Evolutionary conservation across 2,888 invertebrate species (phyloP).

Genomic region (Sympetrum striolatum): DNA sequence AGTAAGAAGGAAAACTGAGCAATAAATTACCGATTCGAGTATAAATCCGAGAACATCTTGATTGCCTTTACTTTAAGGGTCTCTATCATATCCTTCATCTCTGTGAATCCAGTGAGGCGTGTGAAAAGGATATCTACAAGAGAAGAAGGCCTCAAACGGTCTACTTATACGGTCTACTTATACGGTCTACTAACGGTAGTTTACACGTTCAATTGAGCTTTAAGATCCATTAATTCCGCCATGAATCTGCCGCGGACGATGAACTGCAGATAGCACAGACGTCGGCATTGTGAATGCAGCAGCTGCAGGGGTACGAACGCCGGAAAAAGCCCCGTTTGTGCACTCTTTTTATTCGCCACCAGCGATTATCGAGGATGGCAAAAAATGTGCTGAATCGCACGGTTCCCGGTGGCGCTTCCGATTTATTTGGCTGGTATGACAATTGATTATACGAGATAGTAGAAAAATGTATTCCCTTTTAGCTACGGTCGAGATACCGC

Average conservation of each 20-base stretch:
- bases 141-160: not conserved
- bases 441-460: too few species aligned
- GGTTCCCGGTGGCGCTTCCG: too few species aligned
- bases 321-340: not conserved
- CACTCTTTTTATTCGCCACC: not conserved
- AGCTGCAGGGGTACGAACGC: not conserved
- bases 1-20: not conserved
- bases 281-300: not conserved
- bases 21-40: not conserved
- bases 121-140: too few species aligned
- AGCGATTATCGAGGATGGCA: not conserved
- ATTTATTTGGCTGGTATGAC: too few species aligned
- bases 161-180: too few species aligned
- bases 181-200: not conserved
- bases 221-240: constrained; percentile 8
- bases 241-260: not conserved
- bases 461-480: too few species aligned
- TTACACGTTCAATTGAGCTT: not conserved
- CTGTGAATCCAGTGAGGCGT: not conserved
- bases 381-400: not conserved
- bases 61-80: not conserved
- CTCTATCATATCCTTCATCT: not conserved
- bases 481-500: too few species aligned
- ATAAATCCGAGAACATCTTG: not conserved
- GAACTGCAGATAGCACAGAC: not conserved